Percentiles rank a stretch among this genome's conserved stretches.
Evolutionary conservation across 2,888 invertebrate genomes (phyloP).

Genomic region (Agelastica alni): DNA sequence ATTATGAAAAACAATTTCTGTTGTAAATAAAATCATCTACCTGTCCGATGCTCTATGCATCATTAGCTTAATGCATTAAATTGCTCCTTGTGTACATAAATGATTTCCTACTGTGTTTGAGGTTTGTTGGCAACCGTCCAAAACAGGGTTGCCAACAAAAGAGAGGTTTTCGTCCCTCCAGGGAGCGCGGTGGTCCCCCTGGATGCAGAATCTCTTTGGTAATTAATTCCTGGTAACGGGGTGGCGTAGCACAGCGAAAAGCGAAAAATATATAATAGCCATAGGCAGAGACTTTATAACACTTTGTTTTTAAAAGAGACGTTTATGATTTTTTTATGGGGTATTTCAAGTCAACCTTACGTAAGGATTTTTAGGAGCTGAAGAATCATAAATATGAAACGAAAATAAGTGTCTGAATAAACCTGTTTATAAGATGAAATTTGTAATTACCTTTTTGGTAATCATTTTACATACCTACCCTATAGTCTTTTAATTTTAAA

Average conservation of each 20-base stretch:
- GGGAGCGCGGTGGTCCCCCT: conserved; percentile 21
- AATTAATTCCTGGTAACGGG: conserved; percentile 41
- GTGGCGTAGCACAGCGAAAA: neutral
- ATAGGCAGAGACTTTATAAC: conserved; percentile 1
- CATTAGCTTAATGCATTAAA: conserved; percentile 27
- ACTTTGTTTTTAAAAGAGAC: neutral
- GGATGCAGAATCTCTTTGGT: conserved; percentile 37
- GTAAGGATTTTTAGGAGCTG: no score
- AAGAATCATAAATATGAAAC: no score
- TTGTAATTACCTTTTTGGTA: no score
- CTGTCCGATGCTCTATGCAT: conserved; percentile 17
- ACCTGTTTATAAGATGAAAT: no score
- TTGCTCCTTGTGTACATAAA: conserved; percentile 18
- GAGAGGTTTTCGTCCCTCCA: conserved; percentile 4
- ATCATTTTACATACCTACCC: no score
- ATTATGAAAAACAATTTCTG: no score
- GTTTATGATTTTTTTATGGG: neutral
- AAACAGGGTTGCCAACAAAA: conserved; percentile 21
- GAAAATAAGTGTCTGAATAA: no score
- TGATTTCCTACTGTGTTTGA: conserved; percentile 24
- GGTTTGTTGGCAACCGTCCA: conserved; percentile 25
- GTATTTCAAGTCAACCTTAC: no score
- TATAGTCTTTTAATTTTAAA: no score
- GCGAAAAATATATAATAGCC: conserved; percentile 15
- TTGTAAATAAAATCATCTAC: no score